Percentiles rank a stretch among this genome's conserved stretches.
Evolutionary conservation across 2,888 invertebrate genomes (phyloP).

Genomic region (Anorthoa munda): DNA sequence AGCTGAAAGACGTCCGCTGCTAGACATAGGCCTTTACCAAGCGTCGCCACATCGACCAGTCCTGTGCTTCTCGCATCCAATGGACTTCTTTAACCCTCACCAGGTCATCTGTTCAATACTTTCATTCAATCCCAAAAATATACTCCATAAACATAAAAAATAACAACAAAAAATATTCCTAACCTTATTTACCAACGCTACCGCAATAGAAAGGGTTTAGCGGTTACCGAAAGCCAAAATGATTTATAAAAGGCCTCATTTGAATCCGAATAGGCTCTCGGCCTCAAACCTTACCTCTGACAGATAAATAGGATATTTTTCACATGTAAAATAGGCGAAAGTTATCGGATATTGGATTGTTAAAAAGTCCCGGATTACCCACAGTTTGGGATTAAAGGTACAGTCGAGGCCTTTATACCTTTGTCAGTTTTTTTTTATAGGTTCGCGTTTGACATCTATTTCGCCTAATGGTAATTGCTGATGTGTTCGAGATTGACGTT

Average conservation of each 20-base stretch:
- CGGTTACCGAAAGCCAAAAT: conserved; percentile 82
- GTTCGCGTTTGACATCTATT: too few relatives aligned
- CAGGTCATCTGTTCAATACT: neutral
- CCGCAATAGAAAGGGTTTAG: conserved; percentile 75
- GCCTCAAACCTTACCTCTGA: conserved; percentile 63
- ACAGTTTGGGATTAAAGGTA: conserved; percentile 34
- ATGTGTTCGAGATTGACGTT: too few relatives aligned
- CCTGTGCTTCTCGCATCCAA: neutral
- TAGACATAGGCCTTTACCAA: neutral
- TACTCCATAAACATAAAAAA: neutral
- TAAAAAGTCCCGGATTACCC: conserved; percentile 54
- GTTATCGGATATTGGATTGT: conserved; percentile 56
- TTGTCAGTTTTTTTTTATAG: neutral
- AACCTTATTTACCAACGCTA: conserved; percentile 64
- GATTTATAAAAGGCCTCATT: conserved; percentile 89
- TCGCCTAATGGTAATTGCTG: too few relatives aligned
- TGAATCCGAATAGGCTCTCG: conserved; percentile 86
- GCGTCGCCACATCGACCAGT: neutral
- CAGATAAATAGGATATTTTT: conserved; percentile 68
- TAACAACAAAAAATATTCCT: conserved; percentile 5
- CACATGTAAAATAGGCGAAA: conserved; percentile 64
- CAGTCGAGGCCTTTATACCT: neutral
- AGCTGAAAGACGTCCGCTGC: neutral
- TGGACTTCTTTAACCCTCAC: neutral
- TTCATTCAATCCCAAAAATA: neutral